Evolutionary conservation across 2,888 invertebrate genomes (phyloP), one percentile per base, ranked within the genome.

Genomic region (Lochmaea crataegi): DNA sequence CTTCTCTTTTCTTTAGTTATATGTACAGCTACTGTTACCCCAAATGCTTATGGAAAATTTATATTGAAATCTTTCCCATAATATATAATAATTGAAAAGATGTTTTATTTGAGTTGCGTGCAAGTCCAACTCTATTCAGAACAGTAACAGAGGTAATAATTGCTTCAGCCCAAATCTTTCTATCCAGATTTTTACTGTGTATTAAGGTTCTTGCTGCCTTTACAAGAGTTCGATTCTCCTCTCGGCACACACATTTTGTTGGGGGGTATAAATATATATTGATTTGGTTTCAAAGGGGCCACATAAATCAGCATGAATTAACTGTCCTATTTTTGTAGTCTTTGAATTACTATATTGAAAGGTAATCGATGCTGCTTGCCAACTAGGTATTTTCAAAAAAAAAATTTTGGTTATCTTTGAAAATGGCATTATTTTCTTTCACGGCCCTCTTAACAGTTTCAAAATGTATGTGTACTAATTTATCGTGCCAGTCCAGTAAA

Each of bases 191-290:
- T 45, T 45, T 45, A 9, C 42, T 45, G 32, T 32, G 7, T 32
- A 32, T 32, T 32, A 7, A 32, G 7, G 32, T 32, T 32, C 32
- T 7, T 32, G 42, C 42, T 45, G 42, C 42, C 42, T 45, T 12
- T 45, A 45, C 42, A 45, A 45, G 42, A 81, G 86, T 72, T 85
- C 82, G 32, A 32, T 32, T 32, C 32, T 32, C 32, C 84, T 76
- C 68, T 85, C 84, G 0, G 83, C 82, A 67, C 77, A 75, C 4
- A 84, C 84, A 76, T 86, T 87, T 76, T 86, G 84, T 76, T 48
- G 51, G 5, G 48, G 51, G 51, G 18, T 65, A 65, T 65, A 65
- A 45, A 12, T 45, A 45, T n/a, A n/a, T 26, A 26, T 26, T 26
- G 26, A 26, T 26, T 26, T 26, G 4, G 26, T 26, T 26, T 26